Percentiles rank a stretch among this genome's conserved stretches.
Conservation (phyloP, 2,797 vertebrate species). For the Octomys mimax region DNA sequence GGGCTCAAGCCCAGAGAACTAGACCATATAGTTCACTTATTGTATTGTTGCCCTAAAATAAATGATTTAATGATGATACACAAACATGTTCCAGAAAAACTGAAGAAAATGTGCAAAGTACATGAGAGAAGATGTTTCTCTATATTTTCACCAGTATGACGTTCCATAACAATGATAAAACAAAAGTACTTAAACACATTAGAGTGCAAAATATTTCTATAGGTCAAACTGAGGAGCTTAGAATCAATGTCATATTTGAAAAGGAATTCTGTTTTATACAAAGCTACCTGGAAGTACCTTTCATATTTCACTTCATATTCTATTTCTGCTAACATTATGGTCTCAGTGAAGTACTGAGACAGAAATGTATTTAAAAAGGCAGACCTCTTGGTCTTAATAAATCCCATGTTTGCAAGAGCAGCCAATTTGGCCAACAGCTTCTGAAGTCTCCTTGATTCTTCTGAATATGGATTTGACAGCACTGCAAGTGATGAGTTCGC, state of each 20-base stretch:
- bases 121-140: background rate
- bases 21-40: background rate
- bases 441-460: background rate
- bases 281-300: background rate
- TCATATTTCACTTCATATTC: background rate
- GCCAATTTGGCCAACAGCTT: background rate
- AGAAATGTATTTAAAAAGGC: background rate
- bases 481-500: background rate
- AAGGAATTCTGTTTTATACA: background rate
- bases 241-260: slow-evolving; percentile 1
- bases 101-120: background rate
- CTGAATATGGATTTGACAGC: background rate
- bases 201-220: background rate
- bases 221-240: background rate
- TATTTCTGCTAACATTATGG: background rate
- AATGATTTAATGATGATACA: background rate
- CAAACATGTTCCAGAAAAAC: background rate
- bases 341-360: background rate
- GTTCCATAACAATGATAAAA: background rate
- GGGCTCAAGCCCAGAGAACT: background rate
- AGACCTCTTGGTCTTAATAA: background rate
- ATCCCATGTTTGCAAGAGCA: background rate
- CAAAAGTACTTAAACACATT: background rate
- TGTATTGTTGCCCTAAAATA: background rate
- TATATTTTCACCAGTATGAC: slow-evolving; percentile 23